Conservation (phyloP, 2,888 invertebrate genomes). For the Theristus sp. region DNA sequence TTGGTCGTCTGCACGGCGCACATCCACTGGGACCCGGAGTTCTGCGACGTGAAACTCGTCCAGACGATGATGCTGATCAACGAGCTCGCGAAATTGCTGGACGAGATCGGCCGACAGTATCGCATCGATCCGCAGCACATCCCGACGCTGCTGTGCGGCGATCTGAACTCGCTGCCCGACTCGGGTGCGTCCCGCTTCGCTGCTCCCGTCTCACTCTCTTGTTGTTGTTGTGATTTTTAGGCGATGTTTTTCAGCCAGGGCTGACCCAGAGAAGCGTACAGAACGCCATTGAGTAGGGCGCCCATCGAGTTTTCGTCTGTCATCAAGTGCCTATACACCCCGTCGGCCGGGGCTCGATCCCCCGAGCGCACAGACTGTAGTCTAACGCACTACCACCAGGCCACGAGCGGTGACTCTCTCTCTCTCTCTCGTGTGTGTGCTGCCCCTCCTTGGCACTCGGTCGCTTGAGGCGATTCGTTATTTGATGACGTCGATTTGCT, state of each 20-base stretch:
- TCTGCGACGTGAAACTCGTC: slow-evolving; percentile 93
- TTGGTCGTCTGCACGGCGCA: slow-evolving; percentile 92
- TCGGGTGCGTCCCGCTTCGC: slow-evolving; percentile 48
- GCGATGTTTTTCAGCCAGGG: no score
- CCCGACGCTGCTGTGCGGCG: slow-evolving; percentile 82
- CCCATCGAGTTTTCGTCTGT: no score
- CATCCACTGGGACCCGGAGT: slow-evolving; percentile 99
- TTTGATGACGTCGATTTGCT: neutral
- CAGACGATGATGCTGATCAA: slow-evolving; percentile 60
- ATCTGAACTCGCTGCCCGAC: slow-evolving; percentile 92
- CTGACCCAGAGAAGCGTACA: no score
- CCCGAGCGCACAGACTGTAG: no score
- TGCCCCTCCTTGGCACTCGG: neutral
- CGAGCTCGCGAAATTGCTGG: slow-evolving; percentile 67
- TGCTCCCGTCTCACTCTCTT: no score
- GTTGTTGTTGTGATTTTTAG: no score
- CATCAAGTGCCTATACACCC: no score
- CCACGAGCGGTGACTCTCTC: no score
- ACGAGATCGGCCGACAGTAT: slow-evolving; percentile 43
- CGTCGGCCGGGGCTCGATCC: no score
- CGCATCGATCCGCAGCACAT: slow-evolving; percentile 51
- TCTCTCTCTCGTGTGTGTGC: neutral
- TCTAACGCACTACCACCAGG: no score
- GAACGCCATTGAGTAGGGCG: no score
- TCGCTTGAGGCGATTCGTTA: neutral